These are phyloP conservation scores for Toxostoma redivivum DNA, from an alignment of 2,113 vertebrate genomes.

Conservation along the genomic window DNA sequence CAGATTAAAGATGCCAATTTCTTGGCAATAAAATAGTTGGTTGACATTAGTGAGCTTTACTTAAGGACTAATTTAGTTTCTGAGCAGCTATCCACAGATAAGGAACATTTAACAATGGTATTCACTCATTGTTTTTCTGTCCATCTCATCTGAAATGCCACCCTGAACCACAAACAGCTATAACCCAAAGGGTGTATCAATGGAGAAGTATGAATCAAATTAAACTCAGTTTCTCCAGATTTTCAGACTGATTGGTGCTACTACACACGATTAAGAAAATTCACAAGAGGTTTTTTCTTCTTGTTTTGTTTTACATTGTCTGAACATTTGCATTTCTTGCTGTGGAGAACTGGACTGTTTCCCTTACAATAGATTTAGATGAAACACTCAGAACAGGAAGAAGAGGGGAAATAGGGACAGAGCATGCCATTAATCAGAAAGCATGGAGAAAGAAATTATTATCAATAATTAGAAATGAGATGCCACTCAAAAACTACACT, in stretches of 20 bases:
- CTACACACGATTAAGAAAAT: neutral
- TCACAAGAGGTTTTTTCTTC: neutral
- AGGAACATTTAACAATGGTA: neutral
- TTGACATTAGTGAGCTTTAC: neutral
- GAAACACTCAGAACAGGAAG: neutral
- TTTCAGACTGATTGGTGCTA: neutral
- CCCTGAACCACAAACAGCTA: neutral
- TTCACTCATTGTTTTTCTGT: neutral
- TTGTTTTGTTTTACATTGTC: neutral
- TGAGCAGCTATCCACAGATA: neutral
- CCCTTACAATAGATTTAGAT: neutral
- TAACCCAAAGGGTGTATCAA: neutral
- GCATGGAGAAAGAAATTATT: neutral
- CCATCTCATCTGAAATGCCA: neutral
- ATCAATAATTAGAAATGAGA: neutral
- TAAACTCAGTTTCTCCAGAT: neutral
- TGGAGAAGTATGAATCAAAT: neutral
- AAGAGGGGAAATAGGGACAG: fast-evolving
- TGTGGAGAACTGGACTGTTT: neutral
- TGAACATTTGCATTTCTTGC: neutral
- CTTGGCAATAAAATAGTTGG: neutral
- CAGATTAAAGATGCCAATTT: neutral
- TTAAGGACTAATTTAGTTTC: neutral
- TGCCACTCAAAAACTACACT: neutral
- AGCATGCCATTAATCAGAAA: neutral